Conservation (phyloP, 2,888 invertebrate species). For the Hypselothyrea guttata region DNA sequence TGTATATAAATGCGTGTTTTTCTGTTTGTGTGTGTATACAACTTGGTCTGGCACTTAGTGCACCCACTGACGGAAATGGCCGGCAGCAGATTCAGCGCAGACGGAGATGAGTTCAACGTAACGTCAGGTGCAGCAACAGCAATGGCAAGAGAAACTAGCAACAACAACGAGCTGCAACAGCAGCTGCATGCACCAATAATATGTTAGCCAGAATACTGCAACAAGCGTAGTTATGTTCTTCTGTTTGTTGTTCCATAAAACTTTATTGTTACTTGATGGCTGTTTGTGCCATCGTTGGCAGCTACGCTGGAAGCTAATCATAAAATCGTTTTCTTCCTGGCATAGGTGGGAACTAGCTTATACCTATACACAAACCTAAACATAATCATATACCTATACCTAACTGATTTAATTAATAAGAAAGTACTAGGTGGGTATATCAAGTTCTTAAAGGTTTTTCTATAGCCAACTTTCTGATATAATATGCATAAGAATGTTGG, state of each 20-base stretch:
- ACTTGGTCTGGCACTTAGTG: slow-evolving; percentile 54
- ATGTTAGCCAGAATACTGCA: slow-evolving; percentile 21
- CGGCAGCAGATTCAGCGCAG: slow-evolving; percentile 50
- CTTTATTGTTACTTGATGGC: slow-evolving; percentile 63
- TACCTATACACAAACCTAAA: no score
- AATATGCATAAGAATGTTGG: no score
- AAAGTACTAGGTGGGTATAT: no score
- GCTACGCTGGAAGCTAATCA: slow-evolving; percentile 52
- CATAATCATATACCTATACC: no score
- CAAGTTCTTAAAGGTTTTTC: no score
- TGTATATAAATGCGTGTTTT: slow-evolving; percentile 13
- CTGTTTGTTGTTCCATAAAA: slow-evolving; percentile 67
- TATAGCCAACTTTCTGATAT: no score
- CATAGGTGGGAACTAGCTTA: no score
- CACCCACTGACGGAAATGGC: slow-evolving; percentile 63
- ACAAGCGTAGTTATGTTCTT: slow-evolving; percentile 31
- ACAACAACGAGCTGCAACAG: slow-evolving; percentile 13
- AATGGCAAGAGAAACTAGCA: slow-evolving; percentile 19
- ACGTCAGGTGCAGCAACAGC: slow-evolving; percentile 64
- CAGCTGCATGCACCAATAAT: slow-evolving; percentile 20
- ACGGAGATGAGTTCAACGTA: slow-evolving; percentile 67
- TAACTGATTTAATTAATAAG: no score
- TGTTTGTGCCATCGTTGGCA: slow-evolving; percentile 35
- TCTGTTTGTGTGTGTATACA: slow-evolving; percentile 7
- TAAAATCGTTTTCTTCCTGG: slow-evolving; percentile 57